Percentiles rank a stretch among this genome's conserved stretches.
Evolutionary conservation across 2,113 vertebrate species (phyloP).

Genomic region (Bostrychus sinensis): DNA sequence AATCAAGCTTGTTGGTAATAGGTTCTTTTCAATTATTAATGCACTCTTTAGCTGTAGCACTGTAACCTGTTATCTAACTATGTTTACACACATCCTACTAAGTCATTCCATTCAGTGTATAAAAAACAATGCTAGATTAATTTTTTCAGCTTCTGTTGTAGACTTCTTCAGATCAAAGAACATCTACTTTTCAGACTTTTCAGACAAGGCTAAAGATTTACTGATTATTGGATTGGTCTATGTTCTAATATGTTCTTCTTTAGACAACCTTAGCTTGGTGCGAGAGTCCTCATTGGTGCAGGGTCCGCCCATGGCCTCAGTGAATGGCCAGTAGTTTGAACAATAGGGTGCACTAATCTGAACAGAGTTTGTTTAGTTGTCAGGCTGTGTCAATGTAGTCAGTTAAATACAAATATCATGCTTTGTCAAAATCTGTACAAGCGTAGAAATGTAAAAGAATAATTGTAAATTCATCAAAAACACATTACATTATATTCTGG

Average conservation of each 20-base stretch:
- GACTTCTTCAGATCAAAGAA: not conserved
- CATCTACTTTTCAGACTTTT: too few relatives aligned
- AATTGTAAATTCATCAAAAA: not conserved
- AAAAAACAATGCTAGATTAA: too few relatives aligned
- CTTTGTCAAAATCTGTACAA: not conserved
- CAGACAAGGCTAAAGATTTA: not conserved
- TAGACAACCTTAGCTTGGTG: not conserved
- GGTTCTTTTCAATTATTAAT: not conserved
- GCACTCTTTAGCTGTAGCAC: not conserved
- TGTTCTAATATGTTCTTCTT: constrained; percentile 41
- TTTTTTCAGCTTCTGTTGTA: not conserved
- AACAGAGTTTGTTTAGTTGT: too few relatives aligned
- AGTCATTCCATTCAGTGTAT: too few relatives aligned
- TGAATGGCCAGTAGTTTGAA: too few relatives aligned
- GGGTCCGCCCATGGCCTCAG: too few relatives aligned
- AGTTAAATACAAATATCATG: not conserved
- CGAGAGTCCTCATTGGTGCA: constrained; percentile 31
- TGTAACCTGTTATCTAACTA: not conserved
- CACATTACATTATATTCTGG: not conserved
- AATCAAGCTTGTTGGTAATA: not conserved
- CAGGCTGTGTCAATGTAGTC: too few relatives aligned
- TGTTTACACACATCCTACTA: not conserved
- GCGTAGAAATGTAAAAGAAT: not conserved
- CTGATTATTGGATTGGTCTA: not conserved
- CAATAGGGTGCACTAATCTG: too few relatives aligned